Evolutionary conservation across 2,113 vertebrate genomes (phyloP).

Genomic region (Lipophrys pholis): DNA sequence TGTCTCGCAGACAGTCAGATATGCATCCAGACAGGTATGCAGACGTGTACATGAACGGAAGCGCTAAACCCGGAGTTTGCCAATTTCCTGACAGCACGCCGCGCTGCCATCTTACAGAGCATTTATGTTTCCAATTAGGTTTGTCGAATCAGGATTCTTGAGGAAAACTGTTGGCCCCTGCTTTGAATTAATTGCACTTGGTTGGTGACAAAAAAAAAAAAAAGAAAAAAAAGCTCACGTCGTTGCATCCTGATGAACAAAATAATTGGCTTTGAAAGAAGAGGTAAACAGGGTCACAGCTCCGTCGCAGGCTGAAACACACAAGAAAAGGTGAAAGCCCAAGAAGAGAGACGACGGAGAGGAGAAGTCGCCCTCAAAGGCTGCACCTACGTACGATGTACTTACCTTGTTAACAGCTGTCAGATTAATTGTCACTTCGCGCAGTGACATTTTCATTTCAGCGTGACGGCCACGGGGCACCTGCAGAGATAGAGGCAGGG

Average conservation of each 20-base stretch:
- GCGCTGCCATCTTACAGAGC: constrained; percentile 42
- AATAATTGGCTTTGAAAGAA: constrained; percentile 75
- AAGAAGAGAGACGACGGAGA: constrained; percentile 9
- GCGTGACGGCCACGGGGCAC: constrained; percentile 21
- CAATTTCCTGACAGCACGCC: constrained; percentile 38
- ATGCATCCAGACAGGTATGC: constrained; percentile 3
- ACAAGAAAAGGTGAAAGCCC: not conserved
- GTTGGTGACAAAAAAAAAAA: constrained; percentile 30
- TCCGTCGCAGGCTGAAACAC: constrained; percentile 34
- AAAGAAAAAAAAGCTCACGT: constrained; percentile 45
- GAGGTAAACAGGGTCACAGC: constrained; percentile 41
- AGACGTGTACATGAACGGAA: not conserved
- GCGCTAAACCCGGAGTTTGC: constrained; percentile 16
- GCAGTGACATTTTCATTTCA: constrained; percentile 57
- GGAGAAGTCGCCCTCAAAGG: constrained; percentile 26
- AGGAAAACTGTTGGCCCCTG: constrained; percentile 47
- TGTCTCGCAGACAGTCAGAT: constrained; percentile 30
- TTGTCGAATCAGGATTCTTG: constrained; percentile 32
- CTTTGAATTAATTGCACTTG: constrained; percentile 68
- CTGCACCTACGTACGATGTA: constrained; percentile 26
- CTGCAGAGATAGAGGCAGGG: constrained; percentile 27
- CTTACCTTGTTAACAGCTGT: constrained; percentile 72
- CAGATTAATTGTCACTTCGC: constrained; percentile 69
- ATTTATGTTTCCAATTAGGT: constrained; percentile 61
- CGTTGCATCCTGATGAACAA: constrained; percentile 70